Conservation (phyloP, 1,140 invertebrate species). For the Rhopalosiphum maidis region DNA sequence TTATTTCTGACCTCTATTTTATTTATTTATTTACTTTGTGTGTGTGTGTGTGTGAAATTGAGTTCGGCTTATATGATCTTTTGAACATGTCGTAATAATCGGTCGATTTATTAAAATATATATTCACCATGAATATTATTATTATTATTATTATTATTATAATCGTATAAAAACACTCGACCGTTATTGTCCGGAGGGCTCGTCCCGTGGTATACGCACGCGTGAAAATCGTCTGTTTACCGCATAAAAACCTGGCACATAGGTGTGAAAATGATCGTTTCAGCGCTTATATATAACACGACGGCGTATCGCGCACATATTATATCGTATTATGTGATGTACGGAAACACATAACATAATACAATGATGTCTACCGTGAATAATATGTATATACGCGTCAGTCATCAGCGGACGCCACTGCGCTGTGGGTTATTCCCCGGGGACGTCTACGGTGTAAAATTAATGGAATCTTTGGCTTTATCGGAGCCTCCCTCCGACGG, state of each 20-base stretch:
- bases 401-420: background rate
- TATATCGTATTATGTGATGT: background rate
- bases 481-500: background rate
- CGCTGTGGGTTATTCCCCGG: background rate
- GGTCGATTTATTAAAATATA: background rate
- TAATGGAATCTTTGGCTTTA: slow-evolving; percentile 18
- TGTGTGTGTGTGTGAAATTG: background rate
- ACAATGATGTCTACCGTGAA: background rate
- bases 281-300: background rate
- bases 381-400: too few relatives aligned
- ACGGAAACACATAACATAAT: slow-evolving; percentile 3
- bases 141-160: background rate
- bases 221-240: too few relatives aligned
- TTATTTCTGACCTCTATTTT: background rate
- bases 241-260: background rate
- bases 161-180: background rate
- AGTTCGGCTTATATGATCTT: background rate
- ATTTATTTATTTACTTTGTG: background rate
- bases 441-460: background rate
- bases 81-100: background rate
- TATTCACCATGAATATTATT: background rate
- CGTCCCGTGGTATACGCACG: background rate
- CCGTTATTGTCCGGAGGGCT: background rate
- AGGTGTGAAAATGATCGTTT: background rate
- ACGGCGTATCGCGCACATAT: background rate